Conservation (phyloP, 2,888 invertebrate species). For the Ectropis crepuscularia region DNA sequence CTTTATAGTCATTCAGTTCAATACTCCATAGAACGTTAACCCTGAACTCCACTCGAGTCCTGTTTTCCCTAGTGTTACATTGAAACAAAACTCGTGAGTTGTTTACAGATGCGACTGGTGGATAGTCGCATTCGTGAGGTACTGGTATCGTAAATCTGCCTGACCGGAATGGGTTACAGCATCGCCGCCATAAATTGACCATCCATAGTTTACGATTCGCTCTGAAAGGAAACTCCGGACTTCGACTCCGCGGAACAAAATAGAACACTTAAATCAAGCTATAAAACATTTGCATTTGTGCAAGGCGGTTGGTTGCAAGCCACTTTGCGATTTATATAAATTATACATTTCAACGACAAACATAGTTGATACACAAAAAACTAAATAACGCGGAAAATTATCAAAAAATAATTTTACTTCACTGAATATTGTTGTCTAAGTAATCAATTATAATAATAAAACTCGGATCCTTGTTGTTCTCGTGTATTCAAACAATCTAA, state of each 20-base stretch:
- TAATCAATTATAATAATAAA: too few relatives aligned
- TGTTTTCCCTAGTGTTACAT: constrained; percentile 37
- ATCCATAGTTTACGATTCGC: constrained; percentile 78
- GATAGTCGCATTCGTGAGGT: constrained; percentile 72
- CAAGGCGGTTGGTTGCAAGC: constrained; percentile 18
- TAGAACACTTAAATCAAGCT: constrained; percentile 52
- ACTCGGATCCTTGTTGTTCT: too few relatives aligned
- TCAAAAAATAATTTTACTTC: too few relatives aligned
- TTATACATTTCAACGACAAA: constrained; percentile 2
- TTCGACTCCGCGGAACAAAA: constrained; percentile 51
- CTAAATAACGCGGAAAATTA: not conserved
- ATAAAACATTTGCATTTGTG: constrained; percentile 41
- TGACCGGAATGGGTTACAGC: constrained; percentile 73
- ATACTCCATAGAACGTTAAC: not conserved
- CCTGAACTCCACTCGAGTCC: constrained; percentile 7
- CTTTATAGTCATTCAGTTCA: not conserved
- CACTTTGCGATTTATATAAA: constrained; percentile 19
- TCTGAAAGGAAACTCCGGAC: constrained; percentile 67
- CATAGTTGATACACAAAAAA: not conserved
- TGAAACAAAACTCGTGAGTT: constrained; percentile 55
- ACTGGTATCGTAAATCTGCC: constrained; percentile 77
- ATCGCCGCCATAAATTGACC: constrained; percentile 77
- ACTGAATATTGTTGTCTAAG: too few relatives aligned
- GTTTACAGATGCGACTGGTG: constrained; percentile 67
- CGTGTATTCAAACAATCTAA: too few relatives aligned